Conservation (phyloP, 2,888 invertebrate genomes). For the Phengaris arion region DNA sequence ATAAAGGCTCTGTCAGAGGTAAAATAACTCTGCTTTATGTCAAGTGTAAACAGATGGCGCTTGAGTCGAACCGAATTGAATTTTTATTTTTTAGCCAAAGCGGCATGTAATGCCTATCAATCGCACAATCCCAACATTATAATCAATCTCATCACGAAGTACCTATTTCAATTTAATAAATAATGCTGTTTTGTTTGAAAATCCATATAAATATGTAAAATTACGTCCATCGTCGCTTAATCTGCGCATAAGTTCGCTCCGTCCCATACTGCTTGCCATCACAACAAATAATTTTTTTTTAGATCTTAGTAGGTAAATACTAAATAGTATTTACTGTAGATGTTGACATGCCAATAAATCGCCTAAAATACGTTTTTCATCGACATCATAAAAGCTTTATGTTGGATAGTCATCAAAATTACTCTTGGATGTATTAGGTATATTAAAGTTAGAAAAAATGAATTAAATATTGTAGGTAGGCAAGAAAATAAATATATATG, state of each 20-base stretch:
- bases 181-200: not conserved
- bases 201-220: not conserved
- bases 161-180: not conserved
- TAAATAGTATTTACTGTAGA: slow-evolving; percentile 24
- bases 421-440: not conserved
- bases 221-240: slow-evolving; percentile 19
- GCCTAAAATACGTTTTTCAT: not conserved
- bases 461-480: not conserved
- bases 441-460: not conserved
- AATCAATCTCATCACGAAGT: not conserved
- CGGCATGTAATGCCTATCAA: not conserved
- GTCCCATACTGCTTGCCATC: slow-evolving; percentile 41
- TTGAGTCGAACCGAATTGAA: no score
- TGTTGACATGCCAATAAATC: slow-evolving; percentile 10
- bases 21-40: no score
- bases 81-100: not conserved
- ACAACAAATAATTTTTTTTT: slow-evolving; percentile 39
- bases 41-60: no score
- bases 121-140: not conserved
- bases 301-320: slow-evolving; percentile 29
- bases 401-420: slow-evolving; percentile 13
- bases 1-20: no score
- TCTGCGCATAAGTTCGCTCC: slow-evolving; percentile 33
- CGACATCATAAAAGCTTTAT: not conserved
- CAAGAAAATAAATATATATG: not conserved